Conservation (phyloP, 2,113 vertebrate genomes). For the Neolamprologus longior region DNA sequence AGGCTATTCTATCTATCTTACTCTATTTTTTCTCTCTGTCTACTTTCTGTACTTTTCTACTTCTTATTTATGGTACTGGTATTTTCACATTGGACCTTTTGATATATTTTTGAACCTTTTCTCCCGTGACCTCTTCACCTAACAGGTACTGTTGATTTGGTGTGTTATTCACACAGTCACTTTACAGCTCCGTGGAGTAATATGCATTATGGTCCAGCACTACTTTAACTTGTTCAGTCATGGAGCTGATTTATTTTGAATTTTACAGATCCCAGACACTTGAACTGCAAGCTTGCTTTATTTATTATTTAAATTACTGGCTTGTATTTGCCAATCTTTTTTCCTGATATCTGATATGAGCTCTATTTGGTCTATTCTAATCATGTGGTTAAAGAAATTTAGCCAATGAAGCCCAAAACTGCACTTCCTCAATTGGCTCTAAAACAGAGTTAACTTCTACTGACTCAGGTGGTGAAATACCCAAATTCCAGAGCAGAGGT, state of each 20-base stretch:
- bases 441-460: background rate
- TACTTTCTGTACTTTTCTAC: background rate
- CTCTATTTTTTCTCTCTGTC: background rate
- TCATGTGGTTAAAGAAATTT: background rate
- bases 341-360: rapidly evolving
- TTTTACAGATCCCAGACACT: background rate
- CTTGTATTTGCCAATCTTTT: background rate
- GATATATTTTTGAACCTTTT: background rate
- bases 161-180: background rate
- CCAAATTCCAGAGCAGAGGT: background rate
- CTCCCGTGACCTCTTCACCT: background rate
- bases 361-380: background rate
- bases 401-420: rapidly evolving
- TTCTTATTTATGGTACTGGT: background rate
- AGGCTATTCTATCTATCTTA: background rate
- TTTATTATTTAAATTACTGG: background rate
- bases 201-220: background rate
- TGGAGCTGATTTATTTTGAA: background rate
- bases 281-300: background rate
- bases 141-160: background rate
- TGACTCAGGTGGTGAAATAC: background rate
- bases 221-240: background rate
- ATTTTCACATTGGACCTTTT: background rate
- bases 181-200: background rate
- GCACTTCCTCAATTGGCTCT: rapidly evolving